Evolutionary conservation across 2,113 vertebrate genomes (phyloP).

Genomic region (Dermatemys mawii): DNA sequence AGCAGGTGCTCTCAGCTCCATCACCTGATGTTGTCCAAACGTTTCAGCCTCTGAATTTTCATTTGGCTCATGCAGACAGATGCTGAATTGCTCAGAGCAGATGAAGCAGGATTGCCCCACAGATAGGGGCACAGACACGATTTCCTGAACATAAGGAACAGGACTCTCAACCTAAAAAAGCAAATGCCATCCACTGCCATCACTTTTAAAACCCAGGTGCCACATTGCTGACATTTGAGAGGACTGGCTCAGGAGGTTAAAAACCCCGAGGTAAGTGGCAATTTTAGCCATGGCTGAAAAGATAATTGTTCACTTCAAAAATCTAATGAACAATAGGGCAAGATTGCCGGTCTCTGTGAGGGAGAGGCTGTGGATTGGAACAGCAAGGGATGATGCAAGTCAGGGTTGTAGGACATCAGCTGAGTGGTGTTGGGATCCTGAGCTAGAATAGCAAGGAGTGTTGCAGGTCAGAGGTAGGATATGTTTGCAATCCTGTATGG

Average conservation of each 20-base stretch:
- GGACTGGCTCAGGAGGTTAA: rapidly evolving
- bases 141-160: neutral
- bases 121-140: too few species aligned
- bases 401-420: neutral
- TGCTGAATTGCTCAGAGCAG: neutral
- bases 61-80: neutral
- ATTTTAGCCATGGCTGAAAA: neutral
- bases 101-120: neutral
- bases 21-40: neutral
- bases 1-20: neutral
- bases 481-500: neutral
- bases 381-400: neutral
- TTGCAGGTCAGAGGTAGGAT: neutral
- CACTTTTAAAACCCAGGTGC: rapidly evolving
- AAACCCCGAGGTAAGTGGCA: neutral
- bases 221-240: neutral
- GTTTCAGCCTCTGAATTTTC: neutral
- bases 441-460: neutral
- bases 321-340: neutral
- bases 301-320: neutral
- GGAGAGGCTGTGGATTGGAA: neutral
- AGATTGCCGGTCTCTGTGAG: neutral
- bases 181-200: neutral
- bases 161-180: neutral
- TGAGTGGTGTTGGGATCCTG: neutral